These are phyloP conservation scores for Eucera pruinosa DNA, from an alignment of 2,888 invertebrate genomes.

Conservation along the genomic window DNA sequence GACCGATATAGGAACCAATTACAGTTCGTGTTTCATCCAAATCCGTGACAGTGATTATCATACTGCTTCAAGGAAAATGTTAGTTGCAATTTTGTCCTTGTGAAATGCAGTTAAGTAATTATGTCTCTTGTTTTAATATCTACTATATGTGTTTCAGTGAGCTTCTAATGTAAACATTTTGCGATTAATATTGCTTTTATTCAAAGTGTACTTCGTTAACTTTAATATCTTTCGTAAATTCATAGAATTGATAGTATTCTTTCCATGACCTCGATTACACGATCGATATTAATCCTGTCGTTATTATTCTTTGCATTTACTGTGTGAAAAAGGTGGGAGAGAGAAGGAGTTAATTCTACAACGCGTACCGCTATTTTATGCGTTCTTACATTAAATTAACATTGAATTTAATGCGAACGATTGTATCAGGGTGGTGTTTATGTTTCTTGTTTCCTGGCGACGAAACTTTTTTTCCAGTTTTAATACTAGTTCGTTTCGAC, in stretches of 20 bases:
- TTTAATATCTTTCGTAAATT: slow-evolving; percentile 18
- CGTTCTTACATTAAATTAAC: not conserved
- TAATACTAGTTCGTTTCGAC: slow-evolving; percentile 28
- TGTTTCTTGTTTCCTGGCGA: not conserved
- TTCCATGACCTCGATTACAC: slow-evolving; percentile 42
- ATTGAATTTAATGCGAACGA: not conserved
- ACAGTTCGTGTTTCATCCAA: slow-evolving; percentile 16
- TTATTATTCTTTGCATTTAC: slow-evolving; percentile 14
- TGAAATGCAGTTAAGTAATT: not conserved
- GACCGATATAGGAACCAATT: slow-evolving; percentile 14
- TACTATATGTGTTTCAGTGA: not conserved
- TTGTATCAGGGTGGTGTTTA: not conserved
- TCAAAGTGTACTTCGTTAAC: not conserved
- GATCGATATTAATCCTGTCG: slow-evolving; percentile 53
- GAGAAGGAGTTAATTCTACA: not conserved
- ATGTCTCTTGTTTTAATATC: not conserved
- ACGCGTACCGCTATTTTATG: slow-evolving; percentile 7
- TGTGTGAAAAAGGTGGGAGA: slow-evolving; percentile 3
- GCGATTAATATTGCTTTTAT: not conserved
- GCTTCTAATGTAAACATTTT: not conserved
- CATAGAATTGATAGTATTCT: slow-evolving; percentile 22
- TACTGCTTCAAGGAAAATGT: slow-evolving; percentile 3
- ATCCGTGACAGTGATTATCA: slow-evolving; percentile 18
- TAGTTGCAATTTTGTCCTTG: not conserved
- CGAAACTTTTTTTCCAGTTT: not conserved